phyloP scores from a whole-genome alignment of 2,113 vertebrate genomes.

The Hylia prasina region DNA sequence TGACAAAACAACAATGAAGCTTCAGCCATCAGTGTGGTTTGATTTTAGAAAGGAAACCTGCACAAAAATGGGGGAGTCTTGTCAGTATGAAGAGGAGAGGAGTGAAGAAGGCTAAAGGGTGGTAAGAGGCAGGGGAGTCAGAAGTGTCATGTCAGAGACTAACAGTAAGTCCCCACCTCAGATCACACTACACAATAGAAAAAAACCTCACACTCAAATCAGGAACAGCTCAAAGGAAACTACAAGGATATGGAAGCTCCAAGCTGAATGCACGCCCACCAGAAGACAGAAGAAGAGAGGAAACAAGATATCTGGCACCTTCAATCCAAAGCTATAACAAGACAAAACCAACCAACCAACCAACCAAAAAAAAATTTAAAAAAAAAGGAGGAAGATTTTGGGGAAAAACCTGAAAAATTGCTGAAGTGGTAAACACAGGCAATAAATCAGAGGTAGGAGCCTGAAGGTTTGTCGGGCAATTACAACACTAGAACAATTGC shows the following conservation, averaged over 20 bases:
- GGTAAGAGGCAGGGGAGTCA: background rate
- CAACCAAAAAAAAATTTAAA: fast-evolving
- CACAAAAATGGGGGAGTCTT: background rate
- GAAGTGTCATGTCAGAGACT: background rate
- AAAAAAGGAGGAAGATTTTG: background rate
- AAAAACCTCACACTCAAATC: fast-evolving
- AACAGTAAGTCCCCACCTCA: background rate
- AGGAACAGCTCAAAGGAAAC: background rate
- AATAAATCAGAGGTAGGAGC: background rate
- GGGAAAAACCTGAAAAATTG: background rate
- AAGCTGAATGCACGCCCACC: background rate
- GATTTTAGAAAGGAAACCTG: background rate
- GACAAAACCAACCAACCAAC: background rate
- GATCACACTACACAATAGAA: background rate
- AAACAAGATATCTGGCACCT: background rate
- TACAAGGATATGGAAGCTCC: fast-evolving
- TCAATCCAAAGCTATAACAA: background rate
- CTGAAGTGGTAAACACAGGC: background rate
- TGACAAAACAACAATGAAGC: background rate
- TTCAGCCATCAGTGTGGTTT: background rate
- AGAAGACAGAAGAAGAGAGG: background rate
- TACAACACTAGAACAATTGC: background rate
- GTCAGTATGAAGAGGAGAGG: background rate
- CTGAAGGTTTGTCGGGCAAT: background rate
- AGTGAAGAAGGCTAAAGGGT: background rate